A percentile compares a stretch with the other conserved stretches of the same genome.
These are phyloP conservation scores for Drosophila eohydei DNA, from an alignment of 2,888 invertebrate genomes.

Conservation along the genomic window DNA sequence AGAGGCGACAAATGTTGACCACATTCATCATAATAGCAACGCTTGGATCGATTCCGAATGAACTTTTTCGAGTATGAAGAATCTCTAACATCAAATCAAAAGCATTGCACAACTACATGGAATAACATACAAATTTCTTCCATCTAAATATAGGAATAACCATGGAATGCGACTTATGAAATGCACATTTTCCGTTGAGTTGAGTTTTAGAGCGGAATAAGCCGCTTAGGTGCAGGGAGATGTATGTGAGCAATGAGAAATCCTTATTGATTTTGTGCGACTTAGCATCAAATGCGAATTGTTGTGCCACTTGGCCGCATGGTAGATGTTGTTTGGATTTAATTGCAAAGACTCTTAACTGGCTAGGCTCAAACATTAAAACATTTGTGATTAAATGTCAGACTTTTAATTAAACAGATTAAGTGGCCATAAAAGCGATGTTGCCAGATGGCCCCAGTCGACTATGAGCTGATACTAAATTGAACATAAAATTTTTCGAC, in stretches of 20 bases:
- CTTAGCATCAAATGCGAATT: not conserved
- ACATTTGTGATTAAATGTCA: conserved; percentile 54
- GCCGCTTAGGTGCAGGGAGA: conserved; percentile 9
- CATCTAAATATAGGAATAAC: not conserved
- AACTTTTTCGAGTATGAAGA: not conserved
- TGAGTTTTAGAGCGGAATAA: conserved; percentile 5
- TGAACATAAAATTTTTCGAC: conserved; percentile 48
- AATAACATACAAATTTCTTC: not conserved
- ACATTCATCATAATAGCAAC: not conserved
- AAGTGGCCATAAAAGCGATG: conserved; percentile 58
- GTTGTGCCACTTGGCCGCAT: conserved; percentile 6
- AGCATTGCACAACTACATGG: not conserved
- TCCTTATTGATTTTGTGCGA: conserved; percentile 42
- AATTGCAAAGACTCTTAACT: conserved; percentile 21
- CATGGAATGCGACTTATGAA: conserved; percentile 2
- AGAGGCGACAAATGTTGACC: not conserved
- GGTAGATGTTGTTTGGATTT: conserved; percentile 3
- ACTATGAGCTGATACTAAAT: conserved; percentile 70
- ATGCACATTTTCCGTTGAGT: not conserved
- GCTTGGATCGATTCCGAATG: not conserved
- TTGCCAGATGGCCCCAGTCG: conserved; percentile 25
- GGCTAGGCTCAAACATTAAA: conserved; percentile 37
- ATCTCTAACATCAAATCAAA: not conserved
- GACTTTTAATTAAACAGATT: conserved; percentile 72
- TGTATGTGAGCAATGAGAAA: not conserved